These are phyloP conservation scores for Entelurus aequoreus DNA, from an alignment of 2,113 vertebrate species.

Conservation along the genomic window DNA sequence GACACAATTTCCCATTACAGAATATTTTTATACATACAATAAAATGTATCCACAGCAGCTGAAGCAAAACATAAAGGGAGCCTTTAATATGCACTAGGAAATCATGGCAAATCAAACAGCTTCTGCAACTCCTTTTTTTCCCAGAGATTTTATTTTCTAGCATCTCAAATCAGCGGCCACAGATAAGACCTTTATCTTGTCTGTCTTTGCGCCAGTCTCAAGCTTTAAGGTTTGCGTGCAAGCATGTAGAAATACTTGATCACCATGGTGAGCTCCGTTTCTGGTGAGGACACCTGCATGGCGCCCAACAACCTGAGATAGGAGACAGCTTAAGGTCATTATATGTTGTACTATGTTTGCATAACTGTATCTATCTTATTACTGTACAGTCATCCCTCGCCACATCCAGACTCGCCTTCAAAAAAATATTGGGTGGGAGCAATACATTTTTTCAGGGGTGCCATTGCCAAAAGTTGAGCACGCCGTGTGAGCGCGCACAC, in stretches of 20 bases:
- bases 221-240: conserved; percentile 42
- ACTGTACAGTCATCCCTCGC: too few species aligned
- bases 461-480: too few species aligned
- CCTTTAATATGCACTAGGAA: too few species aligned
- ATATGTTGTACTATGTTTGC: background rate
- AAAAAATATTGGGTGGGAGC: too few species aligned
- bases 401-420: too few species aligned
- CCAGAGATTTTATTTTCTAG: background rate
- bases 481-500: too few species aligned
- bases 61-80: too few species aligned
- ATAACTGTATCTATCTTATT: too few species aligned
- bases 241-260: conserved; percentile 58
- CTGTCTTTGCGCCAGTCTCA: background rate
- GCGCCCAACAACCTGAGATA: conserved; percentile 44
- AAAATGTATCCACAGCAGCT: too few species aligned
- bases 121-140: background rate
- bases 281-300: conserved; percentile 46
- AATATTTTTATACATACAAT: too few species aligned
- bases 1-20: too few species aligned
- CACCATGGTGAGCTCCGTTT: conserved; percentile 42
- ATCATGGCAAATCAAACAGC: background rate
- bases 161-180: background rate
- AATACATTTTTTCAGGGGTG: too few species aligned
- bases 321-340: background rate
- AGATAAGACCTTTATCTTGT: background rate